A percentile compares a stretch with the other conserved stretches of the same genome.
phyloP scores from a whole-genome alignment of 2,797 vertebrate genomes.

The Hoplostethus atlanticus region DNA sequence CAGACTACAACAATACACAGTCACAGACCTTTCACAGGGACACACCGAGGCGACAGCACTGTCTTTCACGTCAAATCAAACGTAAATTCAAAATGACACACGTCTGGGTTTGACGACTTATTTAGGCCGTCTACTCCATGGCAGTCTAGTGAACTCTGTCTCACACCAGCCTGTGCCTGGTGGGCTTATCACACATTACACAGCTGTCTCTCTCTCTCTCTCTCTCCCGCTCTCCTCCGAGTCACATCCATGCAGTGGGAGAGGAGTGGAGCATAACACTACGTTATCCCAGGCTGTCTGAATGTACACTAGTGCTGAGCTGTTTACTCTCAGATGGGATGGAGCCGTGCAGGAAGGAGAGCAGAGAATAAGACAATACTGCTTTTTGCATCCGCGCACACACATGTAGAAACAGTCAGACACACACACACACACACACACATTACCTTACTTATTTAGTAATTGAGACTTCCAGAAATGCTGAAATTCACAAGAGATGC shows the following conservation, averaged over 20 bases:
- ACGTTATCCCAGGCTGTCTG: slow-evolving; percentile 40
- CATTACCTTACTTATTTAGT: slow-evolving; percentile 20
- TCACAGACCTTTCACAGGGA: slow-evolving; percentile 10
- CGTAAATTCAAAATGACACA: slow-evolving; percentile 1
- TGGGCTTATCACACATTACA: slow-evolving; percentile 23
- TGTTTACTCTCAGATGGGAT: slow-evolving; percentile 15
- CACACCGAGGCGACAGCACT: neutral
- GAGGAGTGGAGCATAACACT: slow-evolving; percentile 3
- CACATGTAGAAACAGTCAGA: neutral
- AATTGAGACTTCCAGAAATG: slow-evolving; percentile 18
- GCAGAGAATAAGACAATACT: slow-evolving; percentile 1
- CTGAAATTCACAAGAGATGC: slow-evolving; percentile 34
- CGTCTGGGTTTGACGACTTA: slow-evolving; percentile 5
- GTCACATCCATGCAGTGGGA: slow-evolving; percentile 31
- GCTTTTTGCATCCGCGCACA: neutral
- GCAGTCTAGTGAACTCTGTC: slow-evolving; percentile 9
- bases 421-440: slow-evolving; percentile 1
- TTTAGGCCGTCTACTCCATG: neutral
- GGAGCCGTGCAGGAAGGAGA: slow-evolving; percentile 10
- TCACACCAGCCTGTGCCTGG: slow-evolving; percentile 26
- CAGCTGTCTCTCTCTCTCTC: slow-evolving; percentile 26
- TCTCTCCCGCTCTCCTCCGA: neutral
- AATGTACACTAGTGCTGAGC: slow-evolving; percentile 21
- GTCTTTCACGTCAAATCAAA: slow-evolving; percentile 5
- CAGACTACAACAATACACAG: neutral